These are phyloP conservation scores for Oncorhynchus masou DNA, from an alignment of 2,113 vertebrate genomes.

Conservation along the genomic window DNA sequence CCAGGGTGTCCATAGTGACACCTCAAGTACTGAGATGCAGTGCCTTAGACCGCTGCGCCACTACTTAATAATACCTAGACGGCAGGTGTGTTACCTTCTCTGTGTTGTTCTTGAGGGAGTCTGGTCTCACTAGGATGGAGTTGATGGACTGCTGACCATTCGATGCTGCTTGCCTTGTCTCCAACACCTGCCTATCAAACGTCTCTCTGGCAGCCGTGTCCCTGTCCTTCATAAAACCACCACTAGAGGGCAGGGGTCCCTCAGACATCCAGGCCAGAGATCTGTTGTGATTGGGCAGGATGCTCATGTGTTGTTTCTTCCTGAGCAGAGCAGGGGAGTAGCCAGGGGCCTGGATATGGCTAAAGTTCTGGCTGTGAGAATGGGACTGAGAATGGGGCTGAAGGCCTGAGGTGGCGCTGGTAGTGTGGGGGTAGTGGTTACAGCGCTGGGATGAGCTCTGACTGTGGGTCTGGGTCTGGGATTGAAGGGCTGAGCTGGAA, in stretches of 20 bases:
- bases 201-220: slow-evolving; percentile 71
- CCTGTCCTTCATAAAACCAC: slow-evolving; percentile 74
- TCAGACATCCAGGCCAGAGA: slow-evolving; percentile 64
- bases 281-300: slow-evolving; percentile 51
- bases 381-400: no score
- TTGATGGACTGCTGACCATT: slow-evolving; percentile 68
- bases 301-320: slow-evolving; percentile 60
- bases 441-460: no score
- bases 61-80: background rate
- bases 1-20: no score
- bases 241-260: slow-evolving; percentile 67
- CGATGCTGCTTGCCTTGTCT: background rate
- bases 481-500: slow-evolving; percentile 40
- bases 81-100: slow-evolving; percentile 81
- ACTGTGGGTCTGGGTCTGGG: slow-evolving; percentile 64
- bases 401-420: no score
- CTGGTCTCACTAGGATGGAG: slow-evolving; percentile 92
- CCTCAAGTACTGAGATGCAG: no score
- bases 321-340: slow-evolving; percentile 65
- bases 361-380: slow-evolving; percentile 59
- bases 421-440: no score
- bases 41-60: no score
- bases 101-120: slow-evolving; percentile 74
- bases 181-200: slow-evolving; percentile 58
- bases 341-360: slow-evolving; percentile 68